Conservation (phyloP, 2,113 vertebrate species). For the Sander lucioperca region DNA sequence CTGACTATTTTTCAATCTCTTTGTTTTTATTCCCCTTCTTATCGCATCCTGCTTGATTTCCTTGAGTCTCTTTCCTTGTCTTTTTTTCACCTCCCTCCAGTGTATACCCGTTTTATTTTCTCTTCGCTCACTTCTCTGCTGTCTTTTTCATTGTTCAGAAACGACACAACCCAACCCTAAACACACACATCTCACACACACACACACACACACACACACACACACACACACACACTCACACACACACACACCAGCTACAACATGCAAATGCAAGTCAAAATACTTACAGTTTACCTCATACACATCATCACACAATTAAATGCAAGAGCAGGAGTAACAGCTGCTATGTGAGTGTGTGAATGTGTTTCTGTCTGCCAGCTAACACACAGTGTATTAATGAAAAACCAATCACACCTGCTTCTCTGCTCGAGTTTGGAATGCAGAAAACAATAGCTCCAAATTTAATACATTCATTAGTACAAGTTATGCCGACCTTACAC, state of each 20-base stretch:
- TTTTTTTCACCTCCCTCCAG: background rate
- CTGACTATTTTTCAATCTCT: too few relatives aligned
- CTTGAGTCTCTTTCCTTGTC: background rate
- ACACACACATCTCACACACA: background rate
- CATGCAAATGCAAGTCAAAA: slow-evolving; percentile 44
- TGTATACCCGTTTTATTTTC: background rate
- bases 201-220: too few relatives aligned
- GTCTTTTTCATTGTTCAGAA: background rate
- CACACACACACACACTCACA: too few relatives aligned
- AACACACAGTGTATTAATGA: slow-evolving; percentile 40
- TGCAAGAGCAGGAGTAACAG: slow-evolving; percentile 40
- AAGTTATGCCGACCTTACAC: background rate
- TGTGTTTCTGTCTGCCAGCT: slow-evolving; percentile 28
- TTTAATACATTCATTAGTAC: background rate
- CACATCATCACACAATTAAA: slow-evolving; percentile 52
- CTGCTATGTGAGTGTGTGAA: slow-evolving; percentile 36
- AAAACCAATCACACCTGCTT: slow-evolving; percentile 47
- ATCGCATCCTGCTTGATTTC: slow-evolving; percentile 13
- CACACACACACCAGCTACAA: background rate
- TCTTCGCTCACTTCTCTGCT: background rate
- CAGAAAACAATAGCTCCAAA: background rate
- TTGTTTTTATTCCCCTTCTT: background rate
- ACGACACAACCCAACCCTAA: background rate
- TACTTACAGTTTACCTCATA: slow-evolving; percentile 61
- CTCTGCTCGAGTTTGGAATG: slow-evolving; percentile 12